phyloP scores from a whole-genome alignment of 2,888 invertebrate species.

The Drosophila testacea region DNA sequence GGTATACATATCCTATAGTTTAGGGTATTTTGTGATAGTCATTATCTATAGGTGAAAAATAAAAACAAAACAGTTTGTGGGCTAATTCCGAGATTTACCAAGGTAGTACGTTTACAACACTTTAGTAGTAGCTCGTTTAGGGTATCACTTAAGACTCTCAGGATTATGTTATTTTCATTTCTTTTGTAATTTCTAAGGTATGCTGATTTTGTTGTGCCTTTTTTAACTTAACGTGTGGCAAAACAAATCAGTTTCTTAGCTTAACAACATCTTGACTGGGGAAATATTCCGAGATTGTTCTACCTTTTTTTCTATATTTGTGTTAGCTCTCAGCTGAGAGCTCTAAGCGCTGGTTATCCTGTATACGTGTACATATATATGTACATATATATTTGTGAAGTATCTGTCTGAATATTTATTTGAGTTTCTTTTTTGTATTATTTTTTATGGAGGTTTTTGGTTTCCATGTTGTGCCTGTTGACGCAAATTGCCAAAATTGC shows the following conservation, averaged over 20 bases:
- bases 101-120: conserved; percentile 11
- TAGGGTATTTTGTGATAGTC: neutral
- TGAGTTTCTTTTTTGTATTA: neutral
- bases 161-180: neutral
- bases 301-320: conserved; percentile 32
- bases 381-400: neutral
- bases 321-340: conserved; percentile 33
- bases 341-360: conserved; percentile 36
- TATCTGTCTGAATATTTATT: conserved; percentile 5
- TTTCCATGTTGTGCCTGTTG: conserved; percentile 71
- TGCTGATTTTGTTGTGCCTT: conserved; percentile 2
- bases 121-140: neutral
- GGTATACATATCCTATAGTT: neutral
- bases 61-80: conserved; percentile 26
- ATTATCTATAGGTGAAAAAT: neutral
- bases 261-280: conserved; percentile 31
- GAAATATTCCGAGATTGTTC: conserved; percentile 15
- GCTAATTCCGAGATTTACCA: conserved; percentile 50
- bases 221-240: conserved; percentile 19
- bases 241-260: conserved; percentile 41
- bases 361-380: neutral
- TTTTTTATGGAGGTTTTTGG: conserved; percentile 30
- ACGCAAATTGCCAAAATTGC: conserved; percentile 81
- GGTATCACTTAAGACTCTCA: neutral
- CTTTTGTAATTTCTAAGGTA: neutral